Evolutionary conservation across 2,888 invertebrate genomes (phyloP).

Genomic region (Lasioglossum morio): DNA sequence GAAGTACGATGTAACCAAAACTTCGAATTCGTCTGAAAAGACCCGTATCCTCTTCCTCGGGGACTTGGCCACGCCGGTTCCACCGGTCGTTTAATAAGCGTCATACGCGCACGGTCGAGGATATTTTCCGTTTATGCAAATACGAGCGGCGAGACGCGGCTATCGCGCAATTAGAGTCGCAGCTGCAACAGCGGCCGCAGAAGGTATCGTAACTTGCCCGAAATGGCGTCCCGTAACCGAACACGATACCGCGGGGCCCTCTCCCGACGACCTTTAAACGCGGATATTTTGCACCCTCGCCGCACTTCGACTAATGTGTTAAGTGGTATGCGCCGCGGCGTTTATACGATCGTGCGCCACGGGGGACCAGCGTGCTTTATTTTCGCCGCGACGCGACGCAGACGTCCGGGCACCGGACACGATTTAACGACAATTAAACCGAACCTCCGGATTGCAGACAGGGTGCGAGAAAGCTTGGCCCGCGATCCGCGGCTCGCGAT

Average conservation of each 20-base stretch:
- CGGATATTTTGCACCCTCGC: slow-evolving; percentile 59
- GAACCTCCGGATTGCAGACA: neutral
- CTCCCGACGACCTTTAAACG: slow-evolving; percentile 42
- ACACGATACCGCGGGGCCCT: slow-evolving; percentile 62
- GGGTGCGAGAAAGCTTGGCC: slow-evolving; percentile 17
- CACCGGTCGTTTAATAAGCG: slow-evolving; percentile 51
- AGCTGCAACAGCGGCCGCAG: slow-evolving; percentile 75
- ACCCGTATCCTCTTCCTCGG: neutral
- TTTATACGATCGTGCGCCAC: slow-evolving; percentile 15
- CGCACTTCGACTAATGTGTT: slow-evolving; percentile 65
- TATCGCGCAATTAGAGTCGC: slow-evolving; percentile 80
- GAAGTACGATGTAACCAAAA: neutral
- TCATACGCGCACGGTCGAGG: slow-evolving; percentile 56
- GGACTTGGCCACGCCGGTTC: slow-evolving; percentile 1
- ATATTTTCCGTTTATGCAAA: slow-evolving; percentile 78
- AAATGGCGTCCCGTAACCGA: slow-evolving; percentile 58
- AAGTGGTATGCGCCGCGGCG: slow-evolving; percentile 63
- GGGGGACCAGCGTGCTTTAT: slow-evolving; percentile 27
- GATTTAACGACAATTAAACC: slow-evolving; percentile 45
- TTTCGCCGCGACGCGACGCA: slow-evolving; percentile 26
- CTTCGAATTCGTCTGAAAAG: neutral
- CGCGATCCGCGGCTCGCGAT: neutral
- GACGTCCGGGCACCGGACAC: neutral
- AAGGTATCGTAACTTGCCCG: slow-evolving; percentile 74
- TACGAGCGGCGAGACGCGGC: slow-evolving; percentile 65